These are phyloP conservation scores for Carlito syrichta DNA, from an alignment of 2,113 vertebrate species.

Conservation along the genomic window DNA sequence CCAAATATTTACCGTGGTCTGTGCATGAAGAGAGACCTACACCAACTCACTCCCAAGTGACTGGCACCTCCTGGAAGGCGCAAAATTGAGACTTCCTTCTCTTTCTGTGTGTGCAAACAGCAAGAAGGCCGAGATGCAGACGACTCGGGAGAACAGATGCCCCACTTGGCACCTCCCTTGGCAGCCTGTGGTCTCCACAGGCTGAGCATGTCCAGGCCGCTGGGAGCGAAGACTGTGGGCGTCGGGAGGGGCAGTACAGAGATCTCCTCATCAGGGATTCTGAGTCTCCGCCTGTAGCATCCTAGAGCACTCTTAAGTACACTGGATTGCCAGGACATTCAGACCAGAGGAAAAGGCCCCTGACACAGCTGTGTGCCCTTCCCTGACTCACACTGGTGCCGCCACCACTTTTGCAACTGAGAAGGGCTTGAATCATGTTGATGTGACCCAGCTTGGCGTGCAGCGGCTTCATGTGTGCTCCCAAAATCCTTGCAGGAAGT, in stretches of 20 bases:
- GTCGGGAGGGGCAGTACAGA: neutral
- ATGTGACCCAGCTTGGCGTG: too few species aligned
- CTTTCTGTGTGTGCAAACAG: neutral
- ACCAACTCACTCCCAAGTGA: neutral
- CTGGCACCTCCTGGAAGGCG: neutral
- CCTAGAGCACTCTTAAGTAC: fast-evolving
- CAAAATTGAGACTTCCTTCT: neutral
- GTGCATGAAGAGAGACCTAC: neutral
- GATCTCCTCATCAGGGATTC: neutral
- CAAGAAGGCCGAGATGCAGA: neutral
- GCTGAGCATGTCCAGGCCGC: neutral
- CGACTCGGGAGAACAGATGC: neutral
- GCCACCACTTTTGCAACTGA: too few species aligned
- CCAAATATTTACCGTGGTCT: neutral
- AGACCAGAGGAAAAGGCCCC: neutral
- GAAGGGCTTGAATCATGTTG: neutral
- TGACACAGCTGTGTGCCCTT: neutral
- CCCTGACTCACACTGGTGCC: neutral
- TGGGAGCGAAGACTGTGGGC: neutral
- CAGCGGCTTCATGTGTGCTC: too few species aligned
- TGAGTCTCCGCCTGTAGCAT: fast-evolving
- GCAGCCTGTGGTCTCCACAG: neutral
- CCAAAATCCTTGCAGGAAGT: neutral
- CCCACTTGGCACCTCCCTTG: neutral
- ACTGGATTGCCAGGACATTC: fast-evolving